Evolutionary conservation across 2,113 vertebrate species (phyloP), one percentile per base, ranked within the genome.

Genomic region (Phalacrocorax pelagicus): DNA sequence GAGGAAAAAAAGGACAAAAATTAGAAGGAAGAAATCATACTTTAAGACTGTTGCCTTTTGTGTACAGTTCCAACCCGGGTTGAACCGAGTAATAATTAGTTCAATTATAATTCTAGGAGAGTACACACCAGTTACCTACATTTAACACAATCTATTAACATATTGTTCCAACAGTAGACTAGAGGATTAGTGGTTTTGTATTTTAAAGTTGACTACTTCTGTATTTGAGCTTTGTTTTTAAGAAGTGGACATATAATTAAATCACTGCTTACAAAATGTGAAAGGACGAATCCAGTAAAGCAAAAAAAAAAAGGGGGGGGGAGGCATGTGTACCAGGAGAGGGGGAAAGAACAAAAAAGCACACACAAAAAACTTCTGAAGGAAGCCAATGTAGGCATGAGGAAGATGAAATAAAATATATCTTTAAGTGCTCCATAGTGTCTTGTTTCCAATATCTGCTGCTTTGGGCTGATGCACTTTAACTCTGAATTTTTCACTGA

Each of bases 1-100:
- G 21, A 80, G 9, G 57, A 82, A 77, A 55, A 90, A 94, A 77
- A 7, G 30, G 18, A 90, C 29, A 91, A 95, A 95, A 51, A 85
- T 61, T 27, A 92, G 34, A 72, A 47, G 40, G 38, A 86, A 57
- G 32, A 75, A 86, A 27, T 55, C 15, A 51, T n/a, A 75, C 29
- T 81, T 72, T 19, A 46, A 21, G 59, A 66, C 6, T 42, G 36
- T 36, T 73, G 40, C 11, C 9, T 90, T 58, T 55, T 36, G 9
- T 42, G 9, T 32, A 54, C 13, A 23, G 46, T 46, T 90, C 90
- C 46, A 82, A 5, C 5, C 26, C 61, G 14, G 16, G 3, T 18
- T 40, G 26, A 84, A 55, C 12, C 0, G 4, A 38, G 15, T 57
- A 58, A 18, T 26, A 84, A 81, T 2, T 9, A 79, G 19, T 46